phyloP scores from a whole-genome alignment of 23 tunicate genomes.

The Corella eumyota region DNA sequence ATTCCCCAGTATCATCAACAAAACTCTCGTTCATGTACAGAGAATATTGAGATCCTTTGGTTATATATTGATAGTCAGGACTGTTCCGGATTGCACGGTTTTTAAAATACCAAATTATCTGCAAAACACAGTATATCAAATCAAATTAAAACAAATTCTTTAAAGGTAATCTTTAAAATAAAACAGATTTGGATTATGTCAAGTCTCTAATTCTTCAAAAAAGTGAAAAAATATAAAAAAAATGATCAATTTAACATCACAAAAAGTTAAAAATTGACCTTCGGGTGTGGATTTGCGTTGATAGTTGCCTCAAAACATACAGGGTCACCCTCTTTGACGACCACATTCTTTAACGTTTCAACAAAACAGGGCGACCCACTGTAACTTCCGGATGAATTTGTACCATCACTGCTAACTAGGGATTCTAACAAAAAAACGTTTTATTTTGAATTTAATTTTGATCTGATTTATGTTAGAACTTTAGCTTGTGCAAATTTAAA shows the following conservation, averaged over 20 bases:
- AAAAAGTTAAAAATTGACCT: slow-evolving; percentile 35
- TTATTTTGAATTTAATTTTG: too few relatives aligned
- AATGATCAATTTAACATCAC: too few relatives aligned
- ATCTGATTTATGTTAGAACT: too few relatives aligned
- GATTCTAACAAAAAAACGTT: too few relatives aligned
- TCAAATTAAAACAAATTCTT: neutral
- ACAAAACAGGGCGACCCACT: slow-evolving; percentile 79
- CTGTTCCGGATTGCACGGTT: slow-evolving; percentile 72
- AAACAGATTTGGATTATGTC: neutral
- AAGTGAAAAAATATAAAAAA: too few relatives aligned
- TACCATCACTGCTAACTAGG: slow-evolving; percentile 18
- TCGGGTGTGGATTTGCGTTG: slow-evolving; percentile 83
- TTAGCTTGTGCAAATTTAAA: too few relatives aligned
- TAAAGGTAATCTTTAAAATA: neutral
- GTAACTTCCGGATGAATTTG: slow-evolving; percentile 42
- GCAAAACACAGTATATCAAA: neutral
- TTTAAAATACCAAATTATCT: slow-evolving; percentile 85
- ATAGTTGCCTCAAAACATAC: slow-evolving; percentile 78
- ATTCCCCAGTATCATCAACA: slow-evolving; percentile 73
- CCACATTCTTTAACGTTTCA: slow-evolving; percentile 51
- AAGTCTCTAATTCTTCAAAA: too few relatives aligned
- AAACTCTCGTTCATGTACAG: slow-evolving; percentile 90
- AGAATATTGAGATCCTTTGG: slow-evolving; percentile 86
- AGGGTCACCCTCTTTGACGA: slow-evolving; percentile 77
- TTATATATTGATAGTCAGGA: slow-evolving; percentile 79